Evolutionary conservation across 2,797 vertebrate species (phyloP).

Genomic region (Coregonus ussuriensis): DNA sequence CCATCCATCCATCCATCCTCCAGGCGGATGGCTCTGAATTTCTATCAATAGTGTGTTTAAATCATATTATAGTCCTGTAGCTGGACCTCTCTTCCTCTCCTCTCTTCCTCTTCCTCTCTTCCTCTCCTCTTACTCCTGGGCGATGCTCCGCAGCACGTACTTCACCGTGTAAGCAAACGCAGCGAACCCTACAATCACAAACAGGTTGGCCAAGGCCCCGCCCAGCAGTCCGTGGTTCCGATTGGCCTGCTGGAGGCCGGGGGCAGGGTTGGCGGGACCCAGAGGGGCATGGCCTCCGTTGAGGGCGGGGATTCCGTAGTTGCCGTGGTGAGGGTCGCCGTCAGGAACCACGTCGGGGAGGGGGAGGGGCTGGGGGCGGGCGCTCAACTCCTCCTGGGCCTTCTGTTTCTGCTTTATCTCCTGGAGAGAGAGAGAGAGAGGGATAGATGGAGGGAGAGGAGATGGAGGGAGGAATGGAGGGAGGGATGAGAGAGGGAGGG

Average conservation of each 20-base stretch:
- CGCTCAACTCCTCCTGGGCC: conserved; percentile 85
- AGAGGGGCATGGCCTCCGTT: conserved; percentile 78
- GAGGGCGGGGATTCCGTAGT: conserved; percentile 83
- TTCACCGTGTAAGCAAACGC: conserved; percentile 97
- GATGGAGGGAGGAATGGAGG: not conserved
- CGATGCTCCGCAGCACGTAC: conserved; percentile 96
- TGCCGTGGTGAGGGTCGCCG: conserved; percentile 84
- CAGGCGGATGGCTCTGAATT: conserved; percentile 52
- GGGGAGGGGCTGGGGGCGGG: conserved; percentile 85
- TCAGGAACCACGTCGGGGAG: conserved; percentile 94
- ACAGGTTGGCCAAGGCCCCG: conserved; percentile 92
- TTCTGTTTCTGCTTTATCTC: conserved; percentile 94
- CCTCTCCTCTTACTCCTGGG: conserved; percentile 85
- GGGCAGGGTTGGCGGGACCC: conserved; percentile 73
- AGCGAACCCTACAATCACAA: conserved; percentile 95
- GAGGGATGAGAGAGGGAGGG: not conserved
- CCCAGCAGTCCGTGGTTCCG: conserved; percentile 97
- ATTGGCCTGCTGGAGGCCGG: conserved; percentile 87
- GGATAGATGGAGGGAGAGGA: not conserved
- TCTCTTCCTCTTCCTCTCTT: conserved; percentile 20
- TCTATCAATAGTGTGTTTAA: conserved; percentile 48
- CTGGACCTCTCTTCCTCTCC: conserved; percentile 24
- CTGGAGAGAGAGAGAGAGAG: conserved; percentile 56
- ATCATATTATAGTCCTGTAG: conserved; percentile 51
- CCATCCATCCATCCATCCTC: conserved; percentile 45